Evolutionary conservation across 37 sponge, comb jelly and placozoan genomes (phyloP).

Genomic region (Aphrocallistes beatrix): DNA sequence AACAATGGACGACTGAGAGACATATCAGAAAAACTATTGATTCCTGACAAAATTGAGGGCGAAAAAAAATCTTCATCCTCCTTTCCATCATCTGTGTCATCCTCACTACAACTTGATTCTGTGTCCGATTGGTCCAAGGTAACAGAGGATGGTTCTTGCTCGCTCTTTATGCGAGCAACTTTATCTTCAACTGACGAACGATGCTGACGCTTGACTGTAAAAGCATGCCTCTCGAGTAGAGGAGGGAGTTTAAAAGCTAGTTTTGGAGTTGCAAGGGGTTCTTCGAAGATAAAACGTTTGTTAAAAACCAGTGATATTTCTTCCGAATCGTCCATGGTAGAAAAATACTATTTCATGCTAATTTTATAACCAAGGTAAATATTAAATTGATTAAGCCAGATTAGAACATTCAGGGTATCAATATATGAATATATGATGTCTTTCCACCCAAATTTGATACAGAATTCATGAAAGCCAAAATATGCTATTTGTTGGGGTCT

Average conservation of each 20-base stretch:
- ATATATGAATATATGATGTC: too few species aligned
- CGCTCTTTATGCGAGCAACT: not conserved
- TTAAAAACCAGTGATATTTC: not conserved
- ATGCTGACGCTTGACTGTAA: not conserved
- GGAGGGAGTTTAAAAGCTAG: not conserved
- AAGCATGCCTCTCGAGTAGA: not conserved
- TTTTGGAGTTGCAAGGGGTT: not conserved
- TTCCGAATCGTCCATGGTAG: not conserved
- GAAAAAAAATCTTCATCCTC: not conserved
- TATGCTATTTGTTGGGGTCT: too few species aligned
- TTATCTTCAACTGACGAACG: slow-evolving; percentile 12
- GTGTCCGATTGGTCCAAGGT: not conserved
- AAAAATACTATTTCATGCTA: too few species aligned
- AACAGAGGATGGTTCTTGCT: not conserved
- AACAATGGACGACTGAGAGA: slow-evolving; percentile 74
- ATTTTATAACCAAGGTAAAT: too few species aligned
- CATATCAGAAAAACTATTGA: slow-evolving; percentile 80
- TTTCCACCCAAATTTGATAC: too few species aligned
- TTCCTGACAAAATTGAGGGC: not conserved
- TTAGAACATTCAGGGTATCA: too few species aligned
- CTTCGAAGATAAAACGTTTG: not conserved
- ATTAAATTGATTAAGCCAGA: too few species aligned
- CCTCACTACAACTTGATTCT: not conserved
- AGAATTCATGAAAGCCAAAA: too few species aligned
- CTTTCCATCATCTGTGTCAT: not conserved